Base-by-base conservation (phyloP, 2,888 invertebrate genomes). In the Elegia similella region DNA sequence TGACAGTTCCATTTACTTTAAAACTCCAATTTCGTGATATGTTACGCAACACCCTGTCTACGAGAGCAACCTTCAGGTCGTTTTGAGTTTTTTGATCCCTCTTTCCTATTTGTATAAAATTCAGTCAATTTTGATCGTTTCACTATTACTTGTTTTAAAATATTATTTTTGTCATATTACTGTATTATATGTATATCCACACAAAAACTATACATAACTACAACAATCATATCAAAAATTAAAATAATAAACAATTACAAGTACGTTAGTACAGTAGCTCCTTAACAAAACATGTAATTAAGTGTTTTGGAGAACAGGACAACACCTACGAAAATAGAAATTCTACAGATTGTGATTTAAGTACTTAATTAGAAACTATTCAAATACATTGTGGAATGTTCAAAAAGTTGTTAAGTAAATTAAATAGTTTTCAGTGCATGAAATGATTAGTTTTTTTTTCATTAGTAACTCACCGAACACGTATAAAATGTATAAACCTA, bases 11-110 rank as follows among this genome's bases (percentile, higher is more conserved):
- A 50, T 16, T 50, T 7, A 16, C 68, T 62, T 71, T 65, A 66
- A 66, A 70, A 71, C 64, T 71, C 67, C 66, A 70, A 69, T 70
- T 74, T 72, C 72, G 76, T 87, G 88, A 88, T 88, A 88, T 88
- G 88, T 88, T 75, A 78, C 70, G 78, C 78, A 76, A 79, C 76
- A 88, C 88, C 87, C 87, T 86, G 85, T 85, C 74, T 75, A 80
- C 74, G 75, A 78, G 72, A 78, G 73, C 77, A 79, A 76, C 69
- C 70, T 74, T 75, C 79, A 74, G 73, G 75, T 80, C 74, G 75
- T 71, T 78, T 74, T 80, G 78, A 80, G 72, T 79, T 75, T 75
- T 77, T 80, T 86, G 86, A 76, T 85, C 86, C 86, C 84, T 72
- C 75, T 74, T 76, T 61, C 70, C 72, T 78, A 73, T 67, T 71